Conservation (phyloP, 2,113 vertebrate genomes). For the Gnathonemus echidnorhynchus region DNA sequence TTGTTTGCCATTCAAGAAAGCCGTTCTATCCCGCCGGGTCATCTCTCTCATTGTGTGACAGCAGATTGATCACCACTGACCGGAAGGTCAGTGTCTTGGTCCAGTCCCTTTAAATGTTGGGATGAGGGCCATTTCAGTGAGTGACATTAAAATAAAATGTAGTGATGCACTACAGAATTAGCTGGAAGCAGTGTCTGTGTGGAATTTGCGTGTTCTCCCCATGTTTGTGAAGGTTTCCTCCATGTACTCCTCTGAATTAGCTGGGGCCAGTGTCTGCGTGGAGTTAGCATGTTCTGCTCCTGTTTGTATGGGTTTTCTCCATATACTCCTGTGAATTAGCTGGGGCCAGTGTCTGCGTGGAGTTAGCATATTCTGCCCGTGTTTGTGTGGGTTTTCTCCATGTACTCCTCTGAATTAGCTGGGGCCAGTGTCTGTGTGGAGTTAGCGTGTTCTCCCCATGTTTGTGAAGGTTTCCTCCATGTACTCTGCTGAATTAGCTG, state of each 20-base stretch:
- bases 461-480: not conserved
- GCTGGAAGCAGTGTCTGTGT: not conserved
- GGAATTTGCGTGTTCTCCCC: not conserved
- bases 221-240: not conserved
- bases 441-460: not conserved
- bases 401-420: not conserved
- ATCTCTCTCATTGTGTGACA: not conserved
- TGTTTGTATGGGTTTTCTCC: not conserved
- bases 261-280: not conserved
- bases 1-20: slow-evolving; percentile 29
- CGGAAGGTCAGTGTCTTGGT: not conserved
- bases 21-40: not conserved
- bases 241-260: not conserved
- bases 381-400: not conserved
- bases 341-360: not conserved
- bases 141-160: not conserved
- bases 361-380: not conserved
- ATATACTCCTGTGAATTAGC: not conserved
- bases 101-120: not conserved
- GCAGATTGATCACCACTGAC: not conserved
- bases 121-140: not conserved
- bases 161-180: not conserved
- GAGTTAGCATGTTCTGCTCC: not conserved
- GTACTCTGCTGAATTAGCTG: not conserved
- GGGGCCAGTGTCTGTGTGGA: not conserved